Evolutionary conservation across 2,113 vertebrate species (phyloP), one percentile per base, ranked within the genome.

Genomic region (Numida meleagris): DNA sequence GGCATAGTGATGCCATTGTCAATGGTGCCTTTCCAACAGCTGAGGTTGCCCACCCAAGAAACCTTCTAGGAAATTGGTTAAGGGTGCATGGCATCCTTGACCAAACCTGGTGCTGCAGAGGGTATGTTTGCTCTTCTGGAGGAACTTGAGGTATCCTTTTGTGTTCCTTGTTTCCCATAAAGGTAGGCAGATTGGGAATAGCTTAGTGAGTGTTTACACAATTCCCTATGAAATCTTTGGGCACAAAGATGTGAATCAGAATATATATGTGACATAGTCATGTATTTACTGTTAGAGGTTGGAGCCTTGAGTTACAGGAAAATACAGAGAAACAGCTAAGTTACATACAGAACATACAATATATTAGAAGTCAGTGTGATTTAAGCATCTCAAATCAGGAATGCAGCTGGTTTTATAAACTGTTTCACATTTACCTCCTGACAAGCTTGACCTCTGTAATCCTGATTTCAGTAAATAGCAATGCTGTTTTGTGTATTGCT

Each of bases 51-150:
- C 25, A 14, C 18, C n/a, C 23, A 36, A 82, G 68, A 75, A 94
- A 42, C 5, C 2, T 6, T 67, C n/a, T 36, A 48, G 40, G 62
- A 58, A 48, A 36, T 6, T 46, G 31, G 6, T 51, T 65, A n/a
- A 82, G 15, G 36, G 4, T 2, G 0, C 15, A 31, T 42, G 21
- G n/a, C 1, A 0, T 42, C 29, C 50, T 45, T 74, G 82, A 42
- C 40, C 36, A 50, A 46, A 27, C 51, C 66, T 33, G n/a, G 3
- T 45, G 17, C 33, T 20, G 6, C 48, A 62, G 45, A 66, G 55
- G 24, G 31, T 13, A 27, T 12, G 3, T 57, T 79, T 61, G 55
- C 40, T 53, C 17, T 72, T 80, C 59, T 31, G 48, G n/a, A 58
- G 36, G 19, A 5, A 5, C 57, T 17, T 16, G 46, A 58, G 14